Conservation (phyloP, 1,140 invertebrate genomes). For the Hycleus phaleratus region DNA sequence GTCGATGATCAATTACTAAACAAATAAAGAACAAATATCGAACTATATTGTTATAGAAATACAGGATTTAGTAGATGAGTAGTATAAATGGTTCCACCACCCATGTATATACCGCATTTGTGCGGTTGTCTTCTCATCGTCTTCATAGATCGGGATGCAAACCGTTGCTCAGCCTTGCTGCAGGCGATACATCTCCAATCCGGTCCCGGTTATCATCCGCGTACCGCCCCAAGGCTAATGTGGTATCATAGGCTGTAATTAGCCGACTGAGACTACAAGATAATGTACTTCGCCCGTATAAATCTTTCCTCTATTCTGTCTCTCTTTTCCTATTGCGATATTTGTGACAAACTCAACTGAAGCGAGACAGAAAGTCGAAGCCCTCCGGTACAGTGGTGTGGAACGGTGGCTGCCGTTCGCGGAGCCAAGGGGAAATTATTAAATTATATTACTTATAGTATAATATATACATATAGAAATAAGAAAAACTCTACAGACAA, state of each 20-base stretch:
- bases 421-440: constrained; percentile 30
- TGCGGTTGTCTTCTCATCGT: constrained; percentile 2
- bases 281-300: constrained; percentile 47
- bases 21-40: no score
- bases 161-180: constrained; percentile 27
- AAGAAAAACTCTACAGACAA: not conserved
- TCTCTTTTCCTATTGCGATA: constrained; percentile 21
- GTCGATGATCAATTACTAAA: no score
- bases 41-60: no score
- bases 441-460: constrained; percentile 23
- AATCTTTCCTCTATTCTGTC: constrained; percentile 40
- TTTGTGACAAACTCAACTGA: constrained; percentile 7
- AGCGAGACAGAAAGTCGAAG: constrained; percentile 17
- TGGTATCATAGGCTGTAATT: constrained; percentile 47
- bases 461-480: not conserved
- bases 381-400: constrained; percentile 17
- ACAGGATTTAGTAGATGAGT: not conserved
- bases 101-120: not conserved
- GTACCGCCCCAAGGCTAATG: constrained; percentile 40
- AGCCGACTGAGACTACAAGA: constrained; percentile 48
- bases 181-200: constrained; percentile 33
- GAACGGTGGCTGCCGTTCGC: constrained; percentile 20
- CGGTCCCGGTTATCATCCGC: constrained; percentile 37
- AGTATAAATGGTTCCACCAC: not conserved
- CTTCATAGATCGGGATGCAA: constrained; percentile 21